Base-by-base conservation (phyloP, 2,888 invertebrate genomes). In the Crocallis elinguaria region DNA sequence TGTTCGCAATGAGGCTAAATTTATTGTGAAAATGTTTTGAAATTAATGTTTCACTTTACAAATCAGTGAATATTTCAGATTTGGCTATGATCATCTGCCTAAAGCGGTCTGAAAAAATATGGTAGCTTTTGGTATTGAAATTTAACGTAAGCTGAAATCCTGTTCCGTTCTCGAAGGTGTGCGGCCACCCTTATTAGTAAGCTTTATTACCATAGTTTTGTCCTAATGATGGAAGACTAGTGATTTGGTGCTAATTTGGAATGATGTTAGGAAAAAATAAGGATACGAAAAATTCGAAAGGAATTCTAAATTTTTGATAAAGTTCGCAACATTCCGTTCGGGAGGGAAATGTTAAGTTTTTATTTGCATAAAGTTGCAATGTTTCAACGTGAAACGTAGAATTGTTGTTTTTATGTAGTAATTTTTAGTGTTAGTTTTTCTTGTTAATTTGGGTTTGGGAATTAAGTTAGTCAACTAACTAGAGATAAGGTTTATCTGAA, bases 371-470 rank as follows among this genome's bases (percentile, higher is more conserved):
- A 70, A 75, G 76, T 82, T 84, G 89, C 90, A 88, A 87, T 77
- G 75, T 79, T 82, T 83, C 75, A 66, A 76, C 73, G 72, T 85
- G 75, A 80, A 64, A 75, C 75, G 77, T 88, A 88, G 86, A 75
- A 79, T 86, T 86, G 89, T 91, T 91, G 88, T 89, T 89, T 86
- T 86, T 85, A 73, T 85, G 76, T 85, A 84, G 86, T 86, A 85
- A 84, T 77, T 9, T 67, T 82, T 90, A 88, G 86, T 73, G 49
- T 78, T 88, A 86, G 82, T 81, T 86, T 81, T 85, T 85, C 87
- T 88, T 91, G 88, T 89, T 90, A 88, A 88, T 86, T 89, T 91
- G 89, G 90, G 90, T 88, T 88, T 88, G 89, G 90, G 90, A 82
- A 85, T 84, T 88, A 89, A 84, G 86, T 88, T 90, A 91, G 86